A percentile compares a stretch with the other conserved stretches of the same genome.
These are phyloP conservation scores for Gymnocheta viridis DNA, from an alignment of 2,888 invertebrate genomes.

Conservation along the genomic window DNA sequence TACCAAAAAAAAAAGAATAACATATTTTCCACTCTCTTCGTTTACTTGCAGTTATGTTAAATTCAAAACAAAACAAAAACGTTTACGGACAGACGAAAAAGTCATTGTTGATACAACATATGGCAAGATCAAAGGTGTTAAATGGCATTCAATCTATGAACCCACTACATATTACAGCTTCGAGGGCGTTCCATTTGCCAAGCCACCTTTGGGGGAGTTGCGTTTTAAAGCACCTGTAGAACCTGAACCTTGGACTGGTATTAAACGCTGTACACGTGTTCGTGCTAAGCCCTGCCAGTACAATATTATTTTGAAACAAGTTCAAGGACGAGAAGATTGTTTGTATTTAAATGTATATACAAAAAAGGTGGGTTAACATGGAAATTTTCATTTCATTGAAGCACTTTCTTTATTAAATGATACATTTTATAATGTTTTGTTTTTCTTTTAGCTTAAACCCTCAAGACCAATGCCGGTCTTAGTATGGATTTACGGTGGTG, in stretches of 20 bases:
- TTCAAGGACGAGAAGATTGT: constrained; percentile 83
- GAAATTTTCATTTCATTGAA: neutral
- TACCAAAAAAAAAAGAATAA: constrained; percentile 9
- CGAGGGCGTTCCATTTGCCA: constrained; percentile 81
- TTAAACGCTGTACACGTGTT: constrained; percentile 81
- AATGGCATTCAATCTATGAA: constrained; percentile 79
- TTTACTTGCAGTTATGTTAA: constrained; percentile 77
- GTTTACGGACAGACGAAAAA: constrained; percentile 78
- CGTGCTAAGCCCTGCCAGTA: constrained; percentile 79
- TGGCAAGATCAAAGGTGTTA: constrained; percentile 80
- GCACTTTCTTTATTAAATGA: neutral
- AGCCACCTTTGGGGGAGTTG: constrained; percentile 79
- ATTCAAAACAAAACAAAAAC: constrained; percentile 79
- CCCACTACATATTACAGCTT: constrained; percentile 79
- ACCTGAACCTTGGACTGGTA: constrained; percentile 81
- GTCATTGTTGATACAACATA: constrained; percentile 78
- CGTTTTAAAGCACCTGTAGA: constrained; percentile 82
- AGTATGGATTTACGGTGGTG: constrained; percentile 84
- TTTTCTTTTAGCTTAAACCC: constrained; percentile 75
- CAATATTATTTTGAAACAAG: constrained; percentile 78
- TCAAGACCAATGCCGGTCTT: constrained; percentile 80
- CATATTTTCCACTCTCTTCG: neutral
- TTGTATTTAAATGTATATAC: constrained; percentile 83
- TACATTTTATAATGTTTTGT: neutral
- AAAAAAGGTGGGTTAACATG: constrained; percentile 75